A percentile compares a stretch with the other conserved stretches of the same genome.
phyloP scores from a whole-genome alignment of 2,888 invertebrate genomes.

The Mesorhabditis belari region DNA sequence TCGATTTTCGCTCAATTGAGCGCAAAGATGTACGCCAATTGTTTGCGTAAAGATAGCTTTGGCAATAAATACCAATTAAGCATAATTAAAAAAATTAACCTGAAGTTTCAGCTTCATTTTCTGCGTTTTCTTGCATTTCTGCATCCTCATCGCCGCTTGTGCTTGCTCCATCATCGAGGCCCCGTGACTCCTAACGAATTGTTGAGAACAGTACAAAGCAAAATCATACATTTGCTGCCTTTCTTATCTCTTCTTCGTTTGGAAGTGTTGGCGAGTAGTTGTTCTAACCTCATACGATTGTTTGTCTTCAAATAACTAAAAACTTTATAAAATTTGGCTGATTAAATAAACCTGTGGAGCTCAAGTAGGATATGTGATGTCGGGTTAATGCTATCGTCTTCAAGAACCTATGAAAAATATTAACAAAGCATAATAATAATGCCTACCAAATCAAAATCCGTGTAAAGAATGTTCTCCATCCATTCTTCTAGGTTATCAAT shows the following conservation, averaged over 20 bases:
- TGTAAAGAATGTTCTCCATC: conserved; percentile 32
- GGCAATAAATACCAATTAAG: no score
- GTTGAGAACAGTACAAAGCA: neutral
- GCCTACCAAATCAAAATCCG: conserved; percentile 29
- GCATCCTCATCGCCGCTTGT: conserved; percentile 14
- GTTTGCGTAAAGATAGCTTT: no score
- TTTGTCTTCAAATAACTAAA: conserved; percentile 24
- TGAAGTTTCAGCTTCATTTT: conserved; percentile 7
- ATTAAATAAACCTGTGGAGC: conserved; percentile 13
- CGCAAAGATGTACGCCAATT: no score
- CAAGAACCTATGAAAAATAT: conserved; percentile 14
- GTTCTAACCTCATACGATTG: conserved; percentile 15
- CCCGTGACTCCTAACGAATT: neutral
- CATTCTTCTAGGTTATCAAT: conserved; percentile 38
- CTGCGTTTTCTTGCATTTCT: conserved; percentile 18
- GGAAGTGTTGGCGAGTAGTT: conserved; percentile 12
- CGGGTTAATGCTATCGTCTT: conserved; percentile 35
- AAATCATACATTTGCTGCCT: conserved; percentile 1
- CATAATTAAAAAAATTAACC: no score
- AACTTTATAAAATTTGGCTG: neutral
- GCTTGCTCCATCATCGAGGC: conserved; percentile 7
- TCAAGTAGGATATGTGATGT: conserved; percentile 30
- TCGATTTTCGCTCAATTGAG: no score
- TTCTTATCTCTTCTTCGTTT: conserved; percentile 1
- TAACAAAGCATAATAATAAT: neutral